phyloP scores from a whole-genome alignment of 2,797 vertebrate genomes.

The Glyptemys insculpta region DNA sequence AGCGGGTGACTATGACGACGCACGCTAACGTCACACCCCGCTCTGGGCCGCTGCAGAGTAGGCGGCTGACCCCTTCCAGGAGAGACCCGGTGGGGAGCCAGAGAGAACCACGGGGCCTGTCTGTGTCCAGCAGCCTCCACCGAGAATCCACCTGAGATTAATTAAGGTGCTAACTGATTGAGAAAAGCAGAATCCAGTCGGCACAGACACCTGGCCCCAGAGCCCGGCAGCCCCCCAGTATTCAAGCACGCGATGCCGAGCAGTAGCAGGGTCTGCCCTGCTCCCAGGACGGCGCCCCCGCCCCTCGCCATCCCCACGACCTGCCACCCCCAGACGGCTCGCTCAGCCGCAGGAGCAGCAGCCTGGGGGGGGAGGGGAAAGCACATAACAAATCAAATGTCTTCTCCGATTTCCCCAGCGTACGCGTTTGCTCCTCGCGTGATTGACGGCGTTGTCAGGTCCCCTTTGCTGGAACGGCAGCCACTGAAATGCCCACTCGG shows the following conservation, averaged over 20 bases:
- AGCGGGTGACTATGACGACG: rapidly evolving
- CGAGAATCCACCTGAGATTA: not conserved
- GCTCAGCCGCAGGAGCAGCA: not conserved
- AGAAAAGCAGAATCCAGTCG: not conserved
- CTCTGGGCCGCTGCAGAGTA: not conserved
- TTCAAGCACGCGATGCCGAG: not conserved
- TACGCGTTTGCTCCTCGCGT: not conserved
- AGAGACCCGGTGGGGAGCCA: not conserved
- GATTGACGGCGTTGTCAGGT: not conserved
- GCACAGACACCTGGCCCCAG: not conserved
- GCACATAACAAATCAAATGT: rapidly evolving
- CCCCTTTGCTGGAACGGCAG: not conserved
- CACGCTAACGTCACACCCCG: not conserved
- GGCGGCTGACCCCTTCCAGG: not conserved
- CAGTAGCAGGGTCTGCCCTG: not conserved
- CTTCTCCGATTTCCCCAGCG: rapidly evolving
- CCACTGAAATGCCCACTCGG: not conserved
- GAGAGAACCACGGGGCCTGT: not conserved
- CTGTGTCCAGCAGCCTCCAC: not conserved
- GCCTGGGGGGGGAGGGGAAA: not conserved
- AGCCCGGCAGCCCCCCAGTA: not conserved
- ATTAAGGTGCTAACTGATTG: not conserved
- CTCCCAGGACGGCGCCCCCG: not conserved
- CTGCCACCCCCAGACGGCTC: not conserved
- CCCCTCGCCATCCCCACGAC: not conserved